These are phyloP conservation scores for Neolamprologus kungweensis DNA, from an alignment of 2,113 vertebrate species.

Conservation along the genomic window DNA sequence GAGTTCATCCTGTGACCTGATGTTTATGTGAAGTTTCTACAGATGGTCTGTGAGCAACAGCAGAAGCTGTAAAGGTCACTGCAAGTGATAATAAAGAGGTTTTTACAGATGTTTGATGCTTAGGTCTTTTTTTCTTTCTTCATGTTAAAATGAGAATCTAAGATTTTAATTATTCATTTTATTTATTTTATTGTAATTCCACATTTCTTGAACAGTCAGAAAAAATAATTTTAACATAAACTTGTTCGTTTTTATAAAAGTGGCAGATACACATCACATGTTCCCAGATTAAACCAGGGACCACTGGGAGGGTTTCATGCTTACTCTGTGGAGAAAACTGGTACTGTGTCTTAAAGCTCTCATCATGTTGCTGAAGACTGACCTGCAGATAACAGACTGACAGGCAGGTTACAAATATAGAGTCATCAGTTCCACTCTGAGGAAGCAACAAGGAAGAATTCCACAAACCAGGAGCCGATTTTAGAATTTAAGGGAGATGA, in stretches of 20 bases:
- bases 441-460: neutral
- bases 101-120: neutral
- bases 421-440: neutral
- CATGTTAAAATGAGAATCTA: neutral
- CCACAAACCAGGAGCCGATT: neutral
- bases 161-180: neutral
- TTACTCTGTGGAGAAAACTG: neutral
- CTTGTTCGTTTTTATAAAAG: neutral
- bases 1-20: neutral
- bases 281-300: neutral
- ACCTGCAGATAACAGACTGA: neutral
- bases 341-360: neutral
- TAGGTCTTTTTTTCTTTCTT: neutral
- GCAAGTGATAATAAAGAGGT: neutral
- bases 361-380: neutral
- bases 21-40: neutral
- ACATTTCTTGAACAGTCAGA: neutral
- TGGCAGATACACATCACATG: neutral
- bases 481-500: neutral
- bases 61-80: neutral
- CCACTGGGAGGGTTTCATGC: neutral
- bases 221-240: too few species aligned
- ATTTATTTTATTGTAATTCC: neutral
- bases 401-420: neutral
- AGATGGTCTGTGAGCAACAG: neutral